Evolutionary conservation across 2,888 invertebrate species (phyloP), one percentile per base, ranked within the genome.

Genomic region (Chirona hameri): DNA sequence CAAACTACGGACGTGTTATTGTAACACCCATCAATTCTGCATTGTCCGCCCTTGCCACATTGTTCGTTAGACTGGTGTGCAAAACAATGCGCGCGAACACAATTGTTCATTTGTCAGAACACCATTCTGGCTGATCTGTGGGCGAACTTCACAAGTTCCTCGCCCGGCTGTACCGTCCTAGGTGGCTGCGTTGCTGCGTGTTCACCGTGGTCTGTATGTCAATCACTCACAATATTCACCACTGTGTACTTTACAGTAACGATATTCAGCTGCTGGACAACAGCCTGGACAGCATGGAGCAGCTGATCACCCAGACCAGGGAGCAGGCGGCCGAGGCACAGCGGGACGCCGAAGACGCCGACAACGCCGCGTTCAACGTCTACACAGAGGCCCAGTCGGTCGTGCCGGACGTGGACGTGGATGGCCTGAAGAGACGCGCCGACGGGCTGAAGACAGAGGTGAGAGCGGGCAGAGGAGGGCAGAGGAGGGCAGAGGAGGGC

Each of bases 321-420:
- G 91, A 92, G 84, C 89, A 93, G 84, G 94, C 95, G 0, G 91
- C 92, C 84, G 92, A 93, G 83, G 94, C 96, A 0, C 90, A 93
- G 81, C 90, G 91, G 82, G 92, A 93, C 86, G 94, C 97, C 0
- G 91, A 91, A 81, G 91, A 92, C 82, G 95, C 95, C 0, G 94
- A 95, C 86, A 92, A 94, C 29, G 93, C 94, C 84, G 95, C 97
- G 0, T 89, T 97, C 29, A 92, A 93, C 1, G 89, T 96, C 10
- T 92, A 95, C 85, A 93, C 93, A 0, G 93, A 95, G 86, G 94
- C 96, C 0, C 92, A 93, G 84, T 93, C 93, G 65, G 90, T 92
- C 52, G 89, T 96, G 39, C 97, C 97, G 0, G 91, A 92, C 48
- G 92, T 96, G 27, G 92, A 97, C 87, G 90, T 94, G 0, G 90